Evolutionary conservation across 2,888 invertebrate species (phyloP).

Genomic region (Oscheius sp.): DNA sequence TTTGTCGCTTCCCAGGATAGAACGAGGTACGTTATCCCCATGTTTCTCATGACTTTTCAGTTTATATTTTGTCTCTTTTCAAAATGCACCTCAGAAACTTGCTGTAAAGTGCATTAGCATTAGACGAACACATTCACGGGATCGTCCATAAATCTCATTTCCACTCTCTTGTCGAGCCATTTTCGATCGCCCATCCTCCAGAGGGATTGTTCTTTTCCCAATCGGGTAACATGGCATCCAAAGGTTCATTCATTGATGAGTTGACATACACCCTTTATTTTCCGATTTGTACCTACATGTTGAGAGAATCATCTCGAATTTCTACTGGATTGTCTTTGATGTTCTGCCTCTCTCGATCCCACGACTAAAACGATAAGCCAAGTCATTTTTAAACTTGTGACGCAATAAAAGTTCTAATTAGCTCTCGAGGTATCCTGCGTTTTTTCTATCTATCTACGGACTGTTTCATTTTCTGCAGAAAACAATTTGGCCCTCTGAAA

Average conservation of each 20-base stretch:
- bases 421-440: too few species aligned
- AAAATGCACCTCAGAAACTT: background rate
- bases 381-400: too few species aligned
- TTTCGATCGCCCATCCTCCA: slow-evolving; percentile 11
- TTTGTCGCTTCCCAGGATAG: background rate
- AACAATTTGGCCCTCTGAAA: background rate
- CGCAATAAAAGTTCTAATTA: too few species aligned
- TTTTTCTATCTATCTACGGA: too few species aligned
- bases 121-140: slow-evolving; percentile 23
- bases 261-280: too few species aligned
- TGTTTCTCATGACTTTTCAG: background rate
- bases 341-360: too few species aligned
- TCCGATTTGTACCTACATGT: too few species aligned
- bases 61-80: background rate
- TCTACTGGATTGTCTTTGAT: too few species aligned
- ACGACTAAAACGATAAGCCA: too few species aligned
- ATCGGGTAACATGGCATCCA: too few species aligned
- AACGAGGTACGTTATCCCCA: background rate
- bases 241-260: too few species aligned
- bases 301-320: too few species aligned
- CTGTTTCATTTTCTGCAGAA: background rate
- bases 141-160: slow-evolving; percentile 31
- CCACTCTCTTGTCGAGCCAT: slow-evolving; percentile 29
- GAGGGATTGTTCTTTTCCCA: slow-evolving; percentile 9
- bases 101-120: slow-evolving; percentile 24